These are phyloP conservation scores for Atta colombica DNA, from an alignment of 1,140 invertebrate genomes.

Conservation along the genomic window DNA sequence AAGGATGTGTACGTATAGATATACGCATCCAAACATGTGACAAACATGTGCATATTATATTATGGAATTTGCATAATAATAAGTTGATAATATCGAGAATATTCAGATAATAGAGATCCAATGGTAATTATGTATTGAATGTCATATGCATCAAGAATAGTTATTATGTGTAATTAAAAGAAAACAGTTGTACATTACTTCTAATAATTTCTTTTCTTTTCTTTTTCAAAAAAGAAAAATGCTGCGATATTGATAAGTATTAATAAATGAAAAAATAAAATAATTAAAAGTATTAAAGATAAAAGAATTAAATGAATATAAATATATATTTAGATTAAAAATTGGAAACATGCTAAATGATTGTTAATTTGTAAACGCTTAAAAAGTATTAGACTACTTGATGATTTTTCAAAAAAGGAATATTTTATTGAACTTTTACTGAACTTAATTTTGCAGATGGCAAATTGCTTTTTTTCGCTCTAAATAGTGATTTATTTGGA, in stretches of 20 bases:
- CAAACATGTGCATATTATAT: constrained; percentile 2
- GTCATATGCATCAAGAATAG: not conserved
- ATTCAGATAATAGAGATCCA: not conserved
- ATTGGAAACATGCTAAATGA: not conserved
- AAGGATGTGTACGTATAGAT: not conserved
- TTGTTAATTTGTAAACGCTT: not conserved
- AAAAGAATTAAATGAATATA: not conserved
- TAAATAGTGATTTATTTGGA: not conserved
- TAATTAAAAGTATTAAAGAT: not conserved
- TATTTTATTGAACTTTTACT: not conserved
- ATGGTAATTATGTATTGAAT: not conserved
- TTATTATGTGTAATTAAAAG: not conserved
- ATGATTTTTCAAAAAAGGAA: not conserved
- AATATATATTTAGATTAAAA: not conserved
- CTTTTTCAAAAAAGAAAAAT: not conserved
- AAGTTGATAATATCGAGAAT: not conserved
- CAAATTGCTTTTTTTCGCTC: not conserved
- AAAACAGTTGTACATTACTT: not conserved
- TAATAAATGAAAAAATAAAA: not conserved
- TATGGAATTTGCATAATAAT: constrained; percentile 13
- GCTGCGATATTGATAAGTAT: not conserved
- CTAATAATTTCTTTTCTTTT: not conserved
- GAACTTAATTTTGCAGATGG: not conserved
- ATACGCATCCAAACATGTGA: constrained; percentile 27
- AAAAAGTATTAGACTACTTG: not conserved